Evolutionary conservation across 2,888 invertebrate genomes (phyloP).

Genomic region (Spilosoma lubricipeda): DNA sequence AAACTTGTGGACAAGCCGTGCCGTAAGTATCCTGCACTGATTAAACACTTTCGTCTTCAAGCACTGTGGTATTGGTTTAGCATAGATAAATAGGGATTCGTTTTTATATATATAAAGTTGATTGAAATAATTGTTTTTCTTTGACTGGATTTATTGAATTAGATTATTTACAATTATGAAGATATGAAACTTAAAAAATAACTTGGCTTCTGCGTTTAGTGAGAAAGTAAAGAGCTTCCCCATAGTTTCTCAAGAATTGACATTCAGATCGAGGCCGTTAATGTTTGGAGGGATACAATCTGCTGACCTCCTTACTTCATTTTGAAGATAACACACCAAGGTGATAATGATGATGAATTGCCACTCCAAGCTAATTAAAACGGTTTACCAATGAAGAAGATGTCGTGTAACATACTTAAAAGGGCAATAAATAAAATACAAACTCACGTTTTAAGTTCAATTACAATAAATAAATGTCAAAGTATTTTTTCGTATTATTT

Average conservation of each 20-base stretch:
- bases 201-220: background rate
- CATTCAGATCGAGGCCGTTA: too few relatives aligned
- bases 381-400: background rate
- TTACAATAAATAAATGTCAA: background rate
- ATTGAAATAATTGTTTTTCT: background rate
- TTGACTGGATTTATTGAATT: background rate
- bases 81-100: too few relatives aligned
- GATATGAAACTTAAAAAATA: background rate
- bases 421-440: background rate
- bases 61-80: too few relatives aligned
- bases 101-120: background rate
- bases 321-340: too few relatives aligned
- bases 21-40: too few relatives aligned
- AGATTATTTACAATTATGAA: background rate
- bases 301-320: too few relatives aligned
- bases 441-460: background rate
- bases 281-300: too few relatives aligned
- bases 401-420: background rate
- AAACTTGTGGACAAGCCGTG: too few relatives aligned
- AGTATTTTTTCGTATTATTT: background rate
- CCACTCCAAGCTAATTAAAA: too few relatives aligned
- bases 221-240: background rate
- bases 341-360: too few relatives aligned
- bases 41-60: too few relatives aligned
- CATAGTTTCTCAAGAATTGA: too few relatives aligned